Conservation (phyloP, 2,888 invertebrate genomes). For the Thecophora atra region DNA sequence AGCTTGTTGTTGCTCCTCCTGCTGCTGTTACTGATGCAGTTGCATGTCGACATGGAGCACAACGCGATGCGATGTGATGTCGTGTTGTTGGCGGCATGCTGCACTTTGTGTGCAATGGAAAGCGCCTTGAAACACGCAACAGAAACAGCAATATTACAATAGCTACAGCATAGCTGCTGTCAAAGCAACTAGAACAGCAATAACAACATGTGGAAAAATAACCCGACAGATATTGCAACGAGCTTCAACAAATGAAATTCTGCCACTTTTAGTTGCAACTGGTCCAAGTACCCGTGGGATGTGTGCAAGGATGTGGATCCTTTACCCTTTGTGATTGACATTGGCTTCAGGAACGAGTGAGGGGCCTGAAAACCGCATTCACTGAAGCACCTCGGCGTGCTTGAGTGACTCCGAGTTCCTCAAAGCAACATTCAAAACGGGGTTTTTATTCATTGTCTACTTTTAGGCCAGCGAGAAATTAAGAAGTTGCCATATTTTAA, state of each 20-base stretch:
- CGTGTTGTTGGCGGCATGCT: slow-evolving; percentile 32
- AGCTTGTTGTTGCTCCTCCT: background rate
- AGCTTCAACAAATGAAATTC: slow-evolving; percentile 20
- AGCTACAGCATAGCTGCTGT: background rate
- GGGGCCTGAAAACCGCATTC: background rate
- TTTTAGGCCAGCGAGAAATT: background rate
- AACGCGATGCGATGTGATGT: slow-evolving; percentile 24
- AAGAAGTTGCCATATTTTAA: background rate
- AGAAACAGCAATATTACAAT: slow-evolving; percentile 8
- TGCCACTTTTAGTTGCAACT: slow-evolving; percentile 4
- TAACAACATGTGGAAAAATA: background rate
- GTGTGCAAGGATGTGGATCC: background rate
- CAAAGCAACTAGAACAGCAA: background rate
- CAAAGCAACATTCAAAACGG: background rate
- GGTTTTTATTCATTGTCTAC: background rate
- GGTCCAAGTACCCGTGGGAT: slow-evolving; percentile 11
- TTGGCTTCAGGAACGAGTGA: background rate
- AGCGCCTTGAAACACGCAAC: slow-evolving; percentile 24
- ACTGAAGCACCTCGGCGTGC: background rate
- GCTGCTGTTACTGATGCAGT: slow-evolving; percentile 4
- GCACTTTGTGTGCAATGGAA: slow-evolving; percentile 20
- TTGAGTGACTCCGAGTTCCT: slow-evolving; percentile 2
- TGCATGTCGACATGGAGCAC: background rate
- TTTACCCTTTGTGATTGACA: background rate
- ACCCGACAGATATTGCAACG: background rate